Conservation (phyloP, 2,113 vertebrate genomes). For the Cynoglossus semilaevis region DNA sequence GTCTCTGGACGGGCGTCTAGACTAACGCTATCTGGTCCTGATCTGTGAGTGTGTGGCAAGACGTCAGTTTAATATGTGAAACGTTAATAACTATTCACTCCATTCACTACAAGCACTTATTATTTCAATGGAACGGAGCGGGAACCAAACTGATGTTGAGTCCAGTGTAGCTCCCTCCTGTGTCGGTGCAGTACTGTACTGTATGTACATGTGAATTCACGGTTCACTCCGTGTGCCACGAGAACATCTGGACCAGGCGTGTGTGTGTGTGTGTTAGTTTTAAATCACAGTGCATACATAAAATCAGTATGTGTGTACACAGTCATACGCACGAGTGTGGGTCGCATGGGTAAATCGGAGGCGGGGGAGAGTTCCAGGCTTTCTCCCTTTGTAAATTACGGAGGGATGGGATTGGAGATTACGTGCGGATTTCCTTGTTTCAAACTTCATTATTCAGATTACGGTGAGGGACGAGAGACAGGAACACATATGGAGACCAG, state of each 20-base stretch:
- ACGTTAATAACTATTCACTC: neutral
- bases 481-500: constrained; percentile 20
- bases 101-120: too few relatives aligned
- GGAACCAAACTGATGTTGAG: constrained; percentile 13
- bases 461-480: constrained; percentile 10
- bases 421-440: constrained; percentile 66
- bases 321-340: constrained; percentile 13
- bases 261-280: constrained; percentile 19
- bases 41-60: constrained; percentile 6
- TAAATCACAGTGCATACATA: constrained; percentile 18
- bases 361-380: constrained; percentile 36
- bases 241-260: constrained; percentile 14
- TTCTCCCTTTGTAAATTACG: constrained; percentile 58
- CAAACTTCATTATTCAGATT: constrained; percentile 64
- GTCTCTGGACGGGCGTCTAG: constrained; percentile 18
- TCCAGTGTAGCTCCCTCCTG: neutral
- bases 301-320: constrained; percentile 15
- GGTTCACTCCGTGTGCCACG: constrained; percentile 3
- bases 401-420: constrained; percentile 55
- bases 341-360: constrained; percentile 24
- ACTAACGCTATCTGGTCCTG: constrained; percentile 20
- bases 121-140: too few relatives aligned
- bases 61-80: constrained; percentile 20
- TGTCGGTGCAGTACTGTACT: neutral
- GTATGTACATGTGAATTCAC: neutral